Base-by-base conservation (phyloP, 2,888 invertebrate genomes). In the Polymixis flavicincta region DNA sequence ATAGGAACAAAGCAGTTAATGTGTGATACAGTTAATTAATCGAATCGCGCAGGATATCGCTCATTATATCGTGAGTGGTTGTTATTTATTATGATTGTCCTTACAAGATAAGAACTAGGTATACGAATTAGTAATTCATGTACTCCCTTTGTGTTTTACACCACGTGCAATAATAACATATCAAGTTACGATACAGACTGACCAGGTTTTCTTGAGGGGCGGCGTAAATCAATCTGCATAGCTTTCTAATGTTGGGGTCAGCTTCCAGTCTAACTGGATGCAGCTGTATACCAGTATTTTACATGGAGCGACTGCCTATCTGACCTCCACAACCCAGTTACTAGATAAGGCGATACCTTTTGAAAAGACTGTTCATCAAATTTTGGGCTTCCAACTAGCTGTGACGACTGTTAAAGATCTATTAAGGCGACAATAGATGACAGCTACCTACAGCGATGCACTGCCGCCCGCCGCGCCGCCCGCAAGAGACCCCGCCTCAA, bases 61-160 rank as follows among this genome's bases (percentile, higher is more conserved):
- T 68, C n/a, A 65, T 69, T 72, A 50, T 19, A 42, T n/a, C 25
- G 25, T 72, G 60, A 82, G 14, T 77, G 61, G 57, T 57, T 52
- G 45, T 71, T 77, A 60, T 66, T 76, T 72, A 76, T 67, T 69
- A 54, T 52, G 67, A 81, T 65, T 82, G 82, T 80, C 73, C 73
- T 69, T 69, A 66, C 52, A 42, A 80, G 78, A 82, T 80, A 77
- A 72, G 50, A 50, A 76, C n/a, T 54, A 22, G 61, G 6, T 45
- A n/a, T 37, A 69, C 37, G 60, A 61, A 71, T 76, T 50, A 52
- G 28, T 82, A 67, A 71, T 45, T 22, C 64, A 68, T 52, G 61
- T n/a, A 61, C 28, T 37, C 1, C 25, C 19, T 59, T 69, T 42
- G 54, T 66, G 28, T 28, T 14, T 3, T 9, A 22, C 17, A 13